phyloP scores from a whole-genome alignment of 1,140 invertebrate genomes.

The Cepaea nemoralis region DNA sequence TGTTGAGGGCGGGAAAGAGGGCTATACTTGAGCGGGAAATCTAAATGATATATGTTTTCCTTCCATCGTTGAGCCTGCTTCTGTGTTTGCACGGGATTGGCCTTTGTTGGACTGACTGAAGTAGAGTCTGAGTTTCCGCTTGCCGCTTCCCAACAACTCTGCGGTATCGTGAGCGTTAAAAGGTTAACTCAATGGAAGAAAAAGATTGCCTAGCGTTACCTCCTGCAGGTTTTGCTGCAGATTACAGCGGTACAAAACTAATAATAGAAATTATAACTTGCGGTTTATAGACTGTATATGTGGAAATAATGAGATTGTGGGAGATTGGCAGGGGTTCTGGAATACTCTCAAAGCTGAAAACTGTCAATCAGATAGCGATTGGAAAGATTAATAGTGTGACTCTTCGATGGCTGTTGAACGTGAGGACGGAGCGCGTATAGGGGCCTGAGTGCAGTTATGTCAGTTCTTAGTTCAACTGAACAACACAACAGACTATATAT shows the following conservation, averaged over 20 bases:
- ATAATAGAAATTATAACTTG: background rate
- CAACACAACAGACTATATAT: too few relatives aligned
- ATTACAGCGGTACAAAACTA: background rate
- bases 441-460: too few relatives aligned
- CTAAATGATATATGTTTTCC: constrained; percentile 44
- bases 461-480: too few relatives aligned
- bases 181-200: constrained; percentile 18
- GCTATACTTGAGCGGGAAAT: constrained; percentile 36
- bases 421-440: too few relatives aligned
- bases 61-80: constrained; percentile 37
- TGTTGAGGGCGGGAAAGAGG: constrained; percentile 19
- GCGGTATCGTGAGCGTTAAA: background rate
- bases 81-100: constrained; percentile 15
- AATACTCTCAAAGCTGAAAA: too few relatives aligned
- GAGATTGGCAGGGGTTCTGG: too few relatives aligned
- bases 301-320: too few relatives aligned
- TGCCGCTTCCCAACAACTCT: constrained; percentile 3
- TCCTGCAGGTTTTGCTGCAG: background rate
- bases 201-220: background rate
- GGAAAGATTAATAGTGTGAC: too few relatives aligned
- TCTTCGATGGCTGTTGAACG: too few relatives aligned
- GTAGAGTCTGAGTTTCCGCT: constrained; percentile 29
- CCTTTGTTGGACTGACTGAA: constrained; percentile 25
- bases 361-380: too few relatives aligned
- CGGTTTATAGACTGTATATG: background rate